Evolutionary conservation across 37 sponge, comb jelly and placozoan species (phyloP).

Genomic region (Beroe forskalii): DNA sequence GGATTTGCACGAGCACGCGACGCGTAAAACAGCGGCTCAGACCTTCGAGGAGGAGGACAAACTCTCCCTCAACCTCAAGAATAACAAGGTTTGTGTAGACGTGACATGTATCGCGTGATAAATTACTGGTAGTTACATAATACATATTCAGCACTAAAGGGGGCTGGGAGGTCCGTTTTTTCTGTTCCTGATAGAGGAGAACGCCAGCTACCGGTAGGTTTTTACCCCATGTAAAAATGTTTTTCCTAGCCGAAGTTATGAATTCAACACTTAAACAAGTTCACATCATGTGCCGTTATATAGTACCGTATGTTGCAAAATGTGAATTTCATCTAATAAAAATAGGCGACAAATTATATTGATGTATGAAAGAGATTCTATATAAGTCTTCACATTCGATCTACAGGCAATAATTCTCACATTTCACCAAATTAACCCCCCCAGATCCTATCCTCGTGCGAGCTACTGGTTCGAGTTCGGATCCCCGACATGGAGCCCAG

Average conservation of each 20-base stretch:
- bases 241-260: no score
- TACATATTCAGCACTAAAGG: no score
- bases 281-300: neutral
- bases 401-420: no score
- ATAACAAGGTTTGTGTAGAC: conserved; percentile 20
- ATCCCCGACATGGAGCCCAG: conserved; percentile 55
- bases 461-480: neutral
- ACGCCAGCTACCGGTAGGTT: no score
- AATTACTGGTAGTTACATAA: neutral
- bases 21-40: neutral
- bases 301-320: no score
- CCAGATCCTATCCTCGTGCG: conserved; percentile 20
- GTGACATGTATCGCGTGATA: neutral
- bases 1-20: conserved; percentile 36
- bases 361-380: no score
- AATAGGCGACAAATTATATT: no score
- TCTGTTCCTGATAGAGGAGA: no score
- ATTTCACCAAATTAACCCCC: neutral
- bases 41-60: conserved; percentile 28
- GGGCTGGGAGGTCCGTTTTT: no score
- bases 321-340: no score
- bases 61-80: neutral
- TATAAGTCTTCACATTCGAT: no score
- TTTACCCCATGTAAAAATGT: no score
- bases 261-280: neutral